Conservation (phyloP, 2,797 vertebrate species). For the Psittacula echo region DNA sequence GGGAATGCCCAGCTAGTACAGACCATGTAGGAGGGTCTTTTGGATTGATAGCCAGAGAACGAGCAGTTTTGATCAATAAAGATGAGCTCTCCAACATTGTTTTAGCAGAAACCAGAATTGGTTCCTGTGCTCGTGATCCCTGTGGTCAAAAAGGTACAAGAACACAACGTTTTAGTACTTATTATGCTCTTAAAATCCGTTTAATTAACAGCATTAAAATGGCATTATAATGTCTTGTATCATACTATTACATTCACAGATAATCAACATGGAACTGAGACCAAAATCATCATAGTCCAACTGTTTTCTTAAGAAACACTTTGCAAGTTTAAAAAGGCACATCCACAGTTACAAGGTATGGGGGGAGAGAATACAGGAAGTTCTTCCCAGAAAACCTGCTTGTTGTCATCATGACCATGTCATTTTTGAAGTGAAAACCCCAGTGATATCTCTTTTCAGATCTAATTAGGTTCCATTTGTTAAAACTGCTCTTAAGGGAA, state of each 20-base stretch:
- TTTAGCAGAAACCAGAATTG: constrained; percentile 91
- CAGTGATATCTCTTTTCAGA: neutral
- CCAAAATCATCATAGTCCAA: neutral
- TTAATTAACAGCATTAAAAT: neutral
- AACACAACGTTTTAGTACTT: neutral
- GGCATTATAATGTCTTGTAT: neutral
- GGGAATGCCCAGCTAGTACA: constrained; percentile 93
- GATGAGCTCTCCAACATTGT: constrained; percentile 97
- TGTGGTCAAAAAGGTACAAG: constrained; percentile 56
- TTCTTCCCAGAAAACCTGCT: neutral
- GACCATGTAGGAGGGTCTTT: constrained; percentile 98
- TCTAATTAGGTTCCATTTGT: neutral
- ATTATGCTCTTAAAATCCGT: neutral
- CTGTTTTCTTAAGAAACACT: neutral
- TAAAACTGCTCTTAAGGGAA: neutral
- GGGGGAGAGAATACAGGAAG: neutral
- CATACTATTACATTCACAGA: neutral
- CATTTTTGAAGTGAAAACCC: neutral
- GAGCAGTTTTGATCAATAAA: constrained; percentile 91
- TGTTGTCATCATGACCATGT: neutral
- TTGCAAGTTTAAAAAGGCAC: neutral
- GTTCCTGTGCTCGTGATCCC: constrained; percentile 95
- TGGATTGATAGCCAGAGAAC: constrained; percentile 95
- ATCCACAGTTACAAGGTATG: neutral
- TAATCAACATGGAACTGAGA: neutral